Percentiles rank a stretch among this genome's conserved stretches.
phyloP scores from a whole-genome alignment of 2,888 invertebrate genomes.

The Lepeophtheirus nordmannii region DNA sequence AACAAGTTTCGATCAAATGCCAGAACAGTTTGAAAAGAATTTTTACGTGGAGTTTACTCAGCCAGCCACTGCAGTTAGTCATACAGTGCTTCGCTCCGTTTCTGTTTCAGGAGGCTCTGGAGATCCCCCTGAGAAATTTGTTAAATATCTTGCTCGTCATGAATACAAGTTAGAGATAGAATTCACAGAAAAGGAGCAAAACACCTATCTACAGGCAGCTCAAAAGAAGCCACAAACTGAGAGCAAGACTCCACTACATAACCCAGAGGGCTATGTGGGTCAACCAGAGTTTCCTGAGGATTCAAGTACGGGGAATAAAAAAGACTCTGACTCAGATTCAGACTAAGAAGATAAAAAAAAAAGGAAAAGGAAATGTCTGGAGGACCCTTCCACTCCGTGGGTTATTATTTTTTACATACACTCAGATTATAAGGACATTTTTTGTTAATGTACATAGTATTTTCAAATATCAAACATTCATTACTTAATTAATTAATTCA shows the following conservation, averaged over 20 bases:
- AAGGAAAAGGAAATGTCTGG: no score
- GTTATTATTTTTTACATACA: no score
- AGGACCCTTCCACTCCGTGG: no score
- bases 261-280: neutral
- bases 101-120: slow-evolving; percentile 53
- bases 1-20: slow-evolving; percentile 92
- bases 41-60: slow-evolving; percentile 93
- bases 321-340: slow-evolving; percentile 24
- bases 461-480: no score
- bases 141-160: slow-evolving; percentile 84
- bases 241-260: neutral
- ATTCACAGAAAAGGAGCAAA: slow-evolving; percentile 54
- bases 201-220: slow-evolving; percentile 51
- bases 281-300: slow-evolving; percentile 19
- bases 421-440: no score
- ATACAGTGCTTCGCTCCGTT: slow-evolving; percentile 87
- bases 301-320: neutral
- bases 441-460: no score
- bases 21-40: slow-evolving; percentile 72
- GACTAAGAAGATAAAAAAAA: neutral
- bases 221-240: slow-evolving; percentile 22
- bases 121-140: slow-evolving; percentile 93
- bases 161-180: slow-evolving; percentile 88
- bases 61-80: slow-evolving; percentile 86
- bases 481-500: no score